Conservation (phyloP, 2,113 vertebrate genomes). For the Neogobius melanostomus region DNA sequence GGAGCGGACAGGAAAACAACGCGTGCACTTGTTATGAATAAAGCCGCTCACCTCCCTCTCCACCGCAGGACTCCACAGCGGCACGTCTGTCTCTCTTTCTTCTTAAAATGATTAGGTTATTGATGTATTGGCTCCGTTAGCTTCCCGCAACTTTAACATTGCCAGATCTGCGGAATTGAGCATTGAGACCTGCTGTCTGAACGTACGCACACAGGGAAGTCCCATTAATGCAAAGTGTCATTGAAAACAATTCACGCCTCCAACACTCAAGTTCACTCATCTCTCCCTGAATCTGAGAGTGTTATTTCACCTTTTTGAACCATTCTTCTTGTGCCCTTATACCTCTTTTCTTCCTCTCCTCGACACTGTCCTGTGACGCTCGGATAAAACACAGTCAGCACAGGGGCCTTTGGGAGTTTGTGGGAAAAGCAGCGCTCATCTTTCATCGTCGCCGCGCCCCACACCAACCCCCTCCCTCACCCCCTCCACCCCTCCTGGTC, state of each 20-base stretch:
- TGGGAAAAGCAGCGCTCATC: slow-evolving; percentile 73
- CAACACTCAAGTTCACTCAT: neutral
- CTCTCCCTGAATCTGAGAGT: neutral
- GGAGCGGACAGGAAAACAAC: too few relatives aligned
- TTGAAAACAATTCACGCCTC: neutral
- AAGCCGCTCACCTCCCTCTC: too few relatives aligned
- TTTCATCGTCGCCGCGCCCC: slow-evolving; percentile 64
- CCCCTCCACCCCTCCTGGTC: slow-evolving; percentile 21
- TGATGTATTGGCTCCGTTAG: too few relatives aligned
- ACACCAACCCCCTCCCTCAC: slow-evolving; percentile 33
- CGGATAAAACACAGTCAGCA: slow-evolving; percentile 74
- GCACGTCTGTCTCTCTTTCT: too few relatives aligned
- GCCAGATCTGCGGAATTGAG: too few relatives aligned
- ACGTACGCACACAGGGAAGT: too few relatives aligned
- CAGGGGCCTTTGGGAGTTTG: slow-evolving; percentile 65
- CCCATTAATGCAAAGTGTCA: too few relatives aligned
- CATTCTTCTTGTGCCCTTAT: slow-evolving; percentile 2
- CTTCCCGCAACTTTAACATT: too few relatives aligned
- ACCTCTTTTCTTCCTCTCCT: slow-evolving; percentile 30
- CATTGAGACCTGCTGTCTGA: too few relatives aligned
- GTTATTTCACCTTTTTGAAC: slow-evolving; percentile 4
- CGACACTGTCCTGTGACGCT: slow-evolving; percentile 54
- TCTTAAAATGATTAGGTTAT: too few relatives aligned
- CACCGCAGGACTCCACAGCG: too few relatives aligned
- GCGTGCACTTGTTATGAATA: too few relatives aligned